Base-by-base conservation (phyloP, 2,888 invertebrate genomes). In the Chrysomela aeneicollis region DNA sequence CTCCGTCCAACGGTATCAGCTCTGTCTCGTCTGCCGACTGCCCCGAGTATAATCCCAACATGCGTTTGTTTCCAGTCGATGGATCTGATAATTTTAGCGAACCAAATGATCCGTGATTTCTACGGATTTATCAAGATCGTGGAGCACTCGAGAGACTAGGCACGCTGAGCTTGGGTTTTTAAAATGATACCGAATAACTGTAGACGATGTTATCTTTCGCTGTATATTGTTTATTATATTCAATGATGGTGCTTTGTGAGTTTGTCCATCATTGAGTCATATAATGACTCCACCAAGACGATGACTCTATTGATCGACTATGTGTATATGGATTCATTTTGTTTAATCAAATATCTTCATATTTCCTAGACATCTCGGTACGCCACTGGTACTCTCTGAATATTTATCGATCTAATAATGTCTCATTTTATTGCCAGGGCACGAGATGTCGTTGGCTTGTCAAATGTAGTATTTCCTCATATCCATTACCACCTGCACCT, bases 41-140 rank as follows among this genome's bases (percentile, higher is more conserved):
- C 67, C 66, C 61, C 67, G 64, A 70, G 69, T 67, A 3, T 6
- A 10, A 70, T 66, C 69, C 61, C 62, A 65, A 70, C 63, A 67
- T 61, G 65, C 64, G 59, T 66, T 63, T 61, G 59, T 65, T 63
- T 61, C 64, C 50, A 65, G 55, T 58, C 58, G 70, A 65, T 67
- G 67, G 59, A 59, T 68, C 55, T 47, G 68, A 70, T 70, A 67
- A 68, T 65, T 70, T 68, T 68, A 70, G 65, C 68, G 60, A 65
- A 68, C 67, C 63, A 68, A 70, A 70, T 68, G 68, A 70, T 68
- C 67, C 68, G 62, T 70, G 63, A 63, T 57, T 53, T 64, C 63
- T 64, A 57, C 60, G 53, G 53, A 32, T 18, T 65, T 65, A 65
- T 65, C 65, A 65, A 65, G 61, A 65, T 65, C 54, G 49, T 49